phyloP scores from a whole-genome alignment of 2,113 vertebrate genomes.

The Scomber colias region DNA sequence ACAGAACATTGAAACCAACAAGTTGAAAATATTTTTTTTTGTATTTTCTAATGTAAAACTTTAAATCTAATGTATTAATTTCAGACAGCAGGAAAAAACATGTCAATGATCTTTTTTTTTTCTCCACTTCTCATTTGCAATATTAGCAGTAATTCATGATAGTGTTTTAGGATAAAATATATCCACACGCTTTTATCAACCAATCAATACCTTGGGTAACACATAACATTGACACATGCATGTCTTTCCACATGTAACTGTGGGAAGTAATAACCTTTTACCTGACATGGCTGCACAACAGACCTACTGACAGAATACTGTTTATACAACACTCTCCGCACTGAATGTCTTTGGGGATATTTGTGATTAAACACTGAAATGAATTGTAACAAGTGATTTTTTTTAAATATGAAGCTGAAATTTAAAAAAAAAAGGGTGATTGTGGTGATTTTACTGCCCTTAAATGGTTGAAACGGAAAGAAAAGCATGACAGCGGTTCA shows the following conservation, averaged over 20 bases:
- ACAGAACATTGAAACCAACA: background rate
- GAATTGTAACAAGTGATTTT: slow-evolving; percentile 22
- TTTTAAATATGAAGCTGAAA: background rate
- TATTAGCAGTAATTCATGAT: slow-evolving; percentile 15
- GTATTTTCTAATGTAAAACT: slow-evolving; percentile 29
- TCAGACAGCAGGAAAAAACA: background rate
- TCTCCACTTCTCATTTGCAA: slow-evolving; percentile 6
- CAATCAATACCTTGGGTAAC: slow-evolving; percentile 15
- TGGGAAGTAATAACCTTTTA: slow-evolving; percentile 11
- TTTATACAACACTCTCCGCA: slow-evolving; percentile 32
- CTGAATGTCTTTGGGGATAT: slow-evolving; percentile 30
- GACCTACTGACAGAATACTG: slow-evolving; percentile 57
- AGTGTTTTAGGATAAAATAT: background rate
- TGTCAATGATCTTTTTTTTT: background rate
- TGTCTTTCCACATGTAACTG: slow-evolving; percentile 9
- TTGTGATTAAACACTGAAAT: slow-evolving; percentile 58
- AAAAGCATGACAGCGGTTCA: slow-evolving; percentile 26
- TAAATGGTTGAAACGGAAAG: slow-evolving; percentile 32
- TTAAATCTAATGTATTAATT: slow-evolving; percentile 7
- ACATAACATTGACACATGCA: slow-evolving; percentile 31
- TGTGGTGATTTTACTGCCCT: slow-evolving; percentile 40
- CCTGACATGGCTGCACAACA: slow-evolving; percentile 21
- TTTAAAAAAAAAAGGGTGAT: background rate
- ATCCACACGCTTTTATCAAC: background rate
- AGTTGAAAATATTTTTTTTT: background rate